Base-by-base conservation (phyloP, 2,113 vertebrate genomes). In the Microcebus griseorufus region DNA sequence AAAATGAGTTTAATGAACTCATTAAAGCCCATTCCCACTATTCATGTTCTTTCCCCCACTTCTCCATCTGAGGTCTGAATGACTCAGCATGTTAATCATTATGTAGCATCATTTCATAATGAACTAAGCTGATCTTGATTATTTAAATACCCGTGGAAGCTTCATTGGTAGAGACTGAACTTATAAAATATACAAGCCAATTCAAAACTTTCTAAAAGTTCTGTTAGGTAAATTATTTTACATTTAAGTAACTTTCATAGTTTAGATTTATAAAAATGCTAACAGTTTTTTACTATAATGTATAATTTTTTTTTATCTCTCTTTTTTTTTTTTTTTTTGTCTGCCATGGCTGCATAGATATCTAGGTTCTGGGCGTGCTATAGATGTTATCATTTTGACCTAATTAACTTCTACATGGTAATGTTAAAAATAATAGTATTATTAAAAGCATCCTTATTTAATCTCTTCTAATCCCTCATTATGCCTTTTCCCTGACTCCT, bases 11-110 rank as follows among this genome's bases (percentile, higher is more conserved):
- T 6, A 42, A 87, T 81, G 16, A 94, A 91, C n/a, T 96, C 51
- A 42, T 92, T 94, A 98, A 90, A 69, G 4, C 32, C 55, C 37
- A 9, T 58, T 93, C 6, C 90, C 9, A 48, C 3, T 96, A 62
- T 82, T 81, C 73, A 27, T 60, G 42, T 97, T 53, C 2, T 93
- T 81, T 95, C 73, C 78, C 27, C 93, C 45, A 32, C 72, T 96
- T 96, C 23, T 92, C 11, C 69, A 93, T 27, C 2, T 80, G 87
- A 96, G 22, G 39, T 85, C 4, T 88, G 27, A 69, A 89, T 94
- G 73, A 45, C 10, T 34, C 37, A 97, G 42, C 9, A 69, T 69
- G 48, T 93, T 97, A 91, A 93, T 95, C 79, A 92, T 73, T 93
- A 84, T 17, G 65, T 92, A 95, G 6, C 5, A 55, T 88, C 60